phyloP scores from a whole-genome alignment of 2,797 vertebrate species.

The Sebastes wilsoni region DNA sequence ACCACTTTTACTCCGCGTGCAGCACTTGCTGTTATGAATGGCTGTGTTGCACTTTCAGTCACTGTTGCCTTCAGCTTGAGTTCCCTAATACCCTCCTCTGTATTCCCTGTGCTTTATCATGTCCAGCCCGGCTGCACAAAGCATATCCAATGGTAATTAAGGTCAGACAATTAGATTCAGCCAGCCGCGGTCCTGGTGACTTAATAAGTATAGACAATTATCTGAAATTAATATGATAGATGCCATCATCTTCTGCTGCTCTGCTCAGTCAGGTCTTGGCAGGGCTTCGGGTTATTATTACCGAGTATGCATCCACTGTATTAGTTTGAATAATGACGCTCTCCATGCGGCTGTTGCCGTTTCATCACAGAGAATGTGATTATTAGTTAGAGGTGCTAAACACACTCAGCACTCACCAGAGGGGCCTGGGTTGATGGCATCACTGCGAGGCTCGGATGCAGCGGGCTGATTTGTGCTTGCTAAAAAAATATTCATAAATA shows the following conservation, averaged over 20 bases:
- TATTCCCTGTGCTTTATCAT: constrained; percentile 40
- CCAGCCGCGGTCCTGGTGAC: constrained; percentile 42
- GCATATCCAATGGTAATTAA: constrained; percentile 63
- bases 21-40: constrained; percentile 50
- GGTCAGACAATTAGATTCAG: constrained; percentile 61
- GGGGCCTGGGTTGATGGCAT: constrained; percentile 25
- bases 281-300: constrained; percentile 53
- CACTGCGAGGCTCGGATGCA: constrained; percentile 20
- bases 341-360: constrained; percentile 14
- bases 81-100: constrained; percentile 11
- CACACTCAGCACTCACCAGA: constrained; percentile 35
- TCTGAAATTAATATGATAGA: constrained; percentile 71
- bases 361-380: constrained; percentile 61
- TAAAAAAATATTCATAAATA: constrained; percentile 57
- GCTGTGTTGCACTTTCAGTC: constrained; percentile 31
- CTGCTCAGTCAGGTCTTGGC: constrained; percentile 55
- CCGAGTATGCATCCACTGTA: constrained; percentile 36
- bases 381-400: constrained; percentile 62
- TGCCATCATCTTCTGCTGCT: constrained; percentile 47
- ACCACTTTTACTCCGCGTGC: constrained; percentile 27
- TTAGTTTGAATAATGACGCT: constrained; percentile 61
- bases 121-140: constrained; percentile 38
- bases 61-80: constrained; percentile 32
- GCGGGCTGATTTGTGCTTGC: constrained; percentile 17
- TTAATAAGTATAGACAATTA: constrained; percentile 70